Evolutionary conservation across 2,113 vertebrate species (phyloP), one percentile per base, ranked within the genome.

Genomic region (Eudyptes chrysolophus): DNA sequence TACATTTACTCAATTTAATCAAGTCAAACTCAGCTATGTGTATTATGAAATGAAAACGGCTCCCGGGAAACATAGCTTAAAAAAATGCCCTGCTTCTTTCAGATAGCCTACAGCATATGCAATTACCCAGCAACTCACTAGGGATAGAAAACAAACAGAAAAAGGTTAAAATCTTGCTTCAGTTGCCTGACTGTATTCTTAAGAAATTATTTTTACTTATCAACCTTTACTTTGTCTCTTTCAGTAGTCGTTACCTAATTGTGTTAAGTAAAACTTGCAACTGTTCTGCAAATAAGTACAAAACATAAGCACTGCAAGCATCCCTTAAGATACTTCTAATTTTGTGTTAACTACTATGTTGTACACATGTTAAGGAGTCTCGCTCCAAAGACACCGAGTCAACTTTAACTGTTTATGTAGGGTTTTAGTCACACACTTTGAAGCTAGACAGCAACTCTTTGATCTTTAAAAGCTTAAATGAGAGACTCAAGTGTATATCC

Each of bases 371-470:
- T 75, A 75, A 55, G 72, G 30, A 75, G 12, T 46, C n/a, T 87
- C 9, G 8, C 68, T 69, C 38, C 55, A 64, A 64, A 82, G 87
- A 90, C 60, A 87, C 42, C 49, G 55, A 97, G 51, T 68, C 83
- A 96, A 58, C 60, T 79, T 76, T 80, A 89, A 94, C 68, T 97
- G 88, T 93, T 93, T 78, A 79, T 58, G 55, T 22, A 76, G 49
- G 52, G 51, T 42, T 95, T 97, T 86, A 96, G 77, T 42, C 85
- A 92, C 48, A 87, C 22, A 32, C 54, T 97, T 89, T 85, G 93
- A 96, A 95, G 86, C 69, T 64, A 81, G 90, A 92, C 69, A 91
- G 94, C 40, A 89, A 84, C 42, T 60, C 93, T 96, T 97, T 96
- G 78, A 96, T 97, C 93, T 84, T 75, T 61, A 82, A 97, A 92